Evolutionary conservation across 2,113 vertebrate species (phyloP).

Genomic region (Plecturocebus donacophilus): DNA sequence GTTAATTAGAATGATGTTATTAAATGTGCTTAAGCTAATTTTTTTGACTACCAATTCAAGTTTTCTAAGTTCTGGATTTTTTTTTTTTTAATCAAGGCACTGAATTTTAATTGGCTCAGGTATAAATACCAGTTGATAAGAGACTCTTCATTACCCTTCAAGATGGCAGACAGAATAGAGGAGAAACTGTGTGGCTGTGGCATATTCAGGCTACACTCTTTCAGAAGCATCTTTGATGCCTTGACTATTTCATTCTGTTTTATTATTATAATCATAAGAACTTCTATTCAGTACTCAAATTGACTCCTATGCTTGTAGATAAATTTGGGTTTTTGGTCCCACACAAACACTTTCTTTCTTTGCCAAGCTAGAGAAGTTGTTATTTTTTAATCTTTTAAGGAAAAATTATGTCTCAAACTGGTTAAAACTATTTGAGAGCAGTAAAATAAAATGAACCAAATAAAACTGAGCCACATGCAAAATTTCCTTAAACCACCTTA

Average conservation of each 20-base stretch:
- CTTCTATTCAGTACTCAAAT: conserved; percentile 32
- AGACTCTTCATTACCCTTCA: background rate
- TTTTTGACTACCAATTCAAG: conserved; percentile 1
- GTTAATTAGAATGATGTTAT: conserved; percentile 52
- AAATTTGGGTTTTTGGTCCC: conserved; percentile 47
- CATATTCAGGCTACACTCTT: background rate
- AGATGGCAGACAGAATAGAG: background rate
- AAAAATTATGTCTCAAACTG: conserved; percentile 42
- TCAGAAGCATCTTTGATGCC: background rate
- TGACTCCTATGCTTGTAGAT: background rate
- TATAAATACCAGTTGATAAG: conserved; percentile 30
- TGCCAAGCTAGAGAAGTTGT: background rate
- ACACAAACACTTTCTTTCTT: background rate
- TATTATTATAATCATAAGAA: conserved; percentile 20
- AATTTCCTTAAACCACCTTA: conserved; percentile 1
- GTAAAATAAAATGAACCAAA: conserved; percentile 47
- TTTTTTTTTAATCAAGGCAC: background rate
- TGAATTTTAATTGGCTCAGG: conserved; percentile 34
- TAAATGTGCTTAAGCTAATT: conserved; percentile 33
- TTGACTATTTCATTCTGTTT: background rate
- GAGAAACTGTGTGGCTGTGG: background rate
- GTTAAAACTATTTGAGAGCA: conserved; percentile 26
- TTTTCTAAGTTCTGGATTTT: conserved; percentile 30
- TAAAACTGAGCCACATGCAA: conserved; percentile 1
- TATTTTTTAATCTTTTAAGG: conserved; percentile 50